Conservation (phyloP, 1,140 invertebrate genomes). For the Venturia canescens region DNA sequence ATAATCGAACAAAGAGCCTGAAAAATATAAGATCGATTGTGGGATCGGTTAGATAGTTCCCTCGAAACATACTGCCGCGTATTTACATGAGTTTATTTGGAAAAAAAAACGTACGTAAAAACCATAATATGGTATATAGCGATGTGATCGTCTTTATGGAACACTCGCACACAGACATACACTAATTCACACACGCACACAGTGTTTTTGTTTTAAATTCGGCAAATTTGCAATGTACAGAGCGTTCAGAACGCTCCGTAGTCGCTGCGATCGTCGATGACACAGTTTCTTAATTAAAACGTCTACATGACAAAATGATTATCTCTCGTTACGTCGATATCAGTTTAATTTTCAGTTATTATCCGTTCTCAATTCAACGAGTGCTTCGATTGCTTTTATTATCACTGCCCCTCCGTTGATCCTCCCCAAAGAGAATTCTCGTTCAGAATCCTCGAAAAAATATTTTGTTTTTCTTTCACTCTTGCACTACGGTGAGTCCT, state of each 20-base stretch:
- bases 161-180: conserved; percentile 15
- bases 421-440: background rate
- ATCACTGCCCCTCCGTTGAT: background rate
- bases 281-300: conserved; percentile 29
- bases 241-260: conserved; percentile 32
- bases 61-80: conserved; percentile 33
- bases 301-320: conserved; percentile 33
- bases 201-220: conserved; percentile 5
- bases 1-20: background rate
- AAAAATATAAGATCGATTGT: background rate
- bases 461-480: background rate
- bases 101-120: conserved; percentile 15
- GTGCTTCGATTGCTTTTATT: conserved; percentile 3
- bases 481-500: background rate
- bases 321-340: conserved; percentile 36
- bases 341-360: background rate
- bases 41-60: conserved; percentile 28
- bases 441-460: background rate
- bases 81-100: conserved; percentile 45
- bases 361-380: conserved; percentile 7
- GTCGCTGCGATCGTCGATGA: background rate
- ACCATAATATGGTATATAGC: conserved; percentile 31
- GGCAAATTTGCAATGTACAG: background rate
- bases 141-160: conserved; percentile 32
- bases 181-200: conserved; percentile 21